Evolutionary conservation across 2,113 vertebrate species (phyloP).

Genomic region (Oxyura jamaicensis): DNA sequence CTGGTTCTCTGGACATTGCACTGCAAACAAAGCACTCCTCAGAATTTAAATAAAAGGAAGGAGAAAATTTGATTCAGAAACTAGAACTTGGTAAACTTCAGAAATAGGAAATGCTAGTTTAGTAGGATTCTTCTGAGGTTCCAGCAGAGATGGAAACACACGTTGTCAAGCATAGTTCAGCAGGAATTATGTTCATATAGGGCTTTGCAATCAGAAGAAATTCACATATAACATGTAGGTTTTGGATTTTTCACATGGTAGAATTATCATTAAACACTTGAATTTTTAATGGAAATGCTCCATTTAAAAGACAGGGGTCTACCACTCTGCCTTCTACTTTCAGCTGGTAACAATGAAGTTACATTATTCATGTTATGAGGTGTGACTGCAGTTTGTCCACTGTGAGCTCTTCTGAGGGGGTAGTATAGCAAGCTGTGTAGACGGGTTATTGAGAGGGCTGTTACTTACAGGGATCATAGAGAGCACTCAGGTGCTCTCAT

Average conservation of each 20-base stretch:
- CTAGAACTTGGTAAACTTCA: background rate
- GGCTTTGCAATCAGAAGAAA: background rate
- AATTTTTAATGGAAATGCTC: background rate
- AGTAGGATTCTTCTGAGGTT: background rate
- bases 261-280: background rate
- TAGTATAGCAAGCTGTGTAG: background rate
- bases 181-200: background rate
- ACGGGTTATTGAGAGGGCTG: background rate
- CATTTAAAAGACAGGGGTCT: background rate
- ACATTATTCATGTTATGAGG: no score
- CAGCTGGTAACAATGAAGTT: no score
- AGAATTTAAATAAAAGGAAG: background rate
- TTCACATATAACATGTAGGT: background rate
- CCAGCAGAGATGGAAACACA: background rate
- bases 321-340: background rate
- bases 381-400: rapidly evolving
- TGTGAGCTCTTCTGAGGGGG: background rate
- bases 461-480: background rate
- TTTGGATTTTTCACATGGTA: background rate
- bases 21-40: background rate
- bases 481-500: no score
- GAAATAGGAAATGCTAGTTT: background rate
- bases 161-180: background rate
- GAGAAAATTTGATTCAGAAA: background rate
- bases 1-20: background rate